A percentile compares a stretch with the other conserved stretches of the same genome.
These are phyloP conservation scores for Ammodramus savannarum DNA, from an alignment of 2,113 vertebrate genomes.

Conservation along the genomic window DNA sequence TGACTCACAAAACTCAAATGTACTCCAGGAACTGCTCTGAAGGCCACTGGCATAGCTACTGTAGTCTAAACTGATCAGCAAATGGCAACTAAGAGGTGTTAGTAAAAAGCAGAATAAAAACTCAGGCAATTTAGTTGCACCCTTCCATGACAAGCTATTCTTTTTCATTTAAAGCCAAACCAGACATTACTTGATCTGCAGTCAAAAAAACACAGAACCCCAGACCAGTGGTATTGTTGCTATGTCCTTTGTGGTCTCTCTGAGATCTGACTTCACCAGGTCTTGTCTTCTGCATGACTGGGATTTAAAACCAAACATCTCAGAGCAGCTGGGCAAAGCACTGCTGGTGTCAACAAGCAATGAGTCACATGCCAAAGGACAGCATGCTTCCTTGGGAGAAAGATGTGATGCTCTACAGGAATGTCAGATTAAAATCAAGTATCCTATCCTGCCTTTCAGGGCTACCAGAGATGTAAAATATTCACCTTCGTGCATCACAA, in stretches of 20 bases:
- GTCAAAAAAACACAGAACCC: not conserved
- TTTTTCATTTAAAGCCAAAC: not conserved
- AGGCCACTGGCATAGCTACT: not conserved
- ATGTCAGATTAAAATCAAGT: not conserved
- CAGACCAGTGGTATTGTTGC: not conserved
- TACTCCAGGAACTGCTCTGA: not conserved
- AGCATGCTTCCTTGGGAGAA: not conserved
- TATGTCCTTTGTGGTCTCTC: not conserved
- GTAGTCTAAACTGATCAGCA: not conserved
- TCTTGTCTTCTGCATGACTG: not conserved
- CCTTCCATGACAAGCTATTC: not conserved
- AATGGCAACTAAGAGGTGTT: rapidly evolving
- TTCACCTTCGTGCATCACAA: not conserved
- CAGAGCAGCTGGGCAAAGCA: not conserved
- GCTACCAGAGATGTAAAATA: not conserved
- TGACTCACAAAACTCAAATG: not conserved
- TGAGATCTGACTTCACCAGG: not conserved
- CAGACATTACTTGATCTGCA: not conserved
- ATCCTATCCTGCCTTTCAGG: not conserved
- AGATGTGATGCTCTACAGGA: not conserved
- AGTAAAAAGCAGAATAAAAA: not conserved
- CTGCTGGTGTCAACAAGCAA: not conserved
- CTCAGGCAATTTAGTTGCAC: not conserved
- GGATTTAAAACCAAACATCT: not conserved
- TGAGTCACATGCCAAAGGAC: not conserved